These are phyloP conservation scores for Pachydiplax longipennis DNA, from an alignment of 2,888 invertebrate genomes.

Conservation along the genomic window DNA sequence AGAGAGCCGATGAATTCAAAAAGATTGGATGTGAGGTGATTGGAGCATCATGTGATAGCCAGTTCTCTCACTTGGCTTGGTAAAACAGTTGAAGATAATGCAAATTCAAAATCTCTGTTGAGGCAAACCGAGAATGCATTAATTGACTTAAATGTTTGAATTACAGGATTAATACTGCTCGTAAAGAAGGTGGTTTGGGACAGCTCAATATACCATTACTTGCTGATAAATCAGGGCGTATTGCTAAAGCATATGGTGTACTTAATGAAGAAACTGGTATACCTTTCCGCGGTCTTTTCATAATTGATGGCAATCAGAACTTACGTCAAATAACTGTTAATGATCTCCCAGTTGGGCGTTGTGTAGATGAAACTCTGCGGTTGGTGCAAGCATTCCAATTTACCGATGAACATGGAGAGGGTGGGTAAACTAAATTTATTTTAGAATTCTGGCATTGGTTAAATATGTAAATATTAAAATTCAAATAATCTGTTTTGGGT, in stretches of 20 bases:
- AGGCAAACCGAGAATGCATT: not conserved
- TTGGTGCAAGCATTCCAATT: slow-evolving; percentile 97
- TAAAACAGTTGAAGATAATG: slow-evolving; percentile 51
- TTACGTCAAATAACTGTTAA: slow-evolving; percentile 95
- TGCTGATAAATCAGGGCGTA: slow-evolving; percentile 88
- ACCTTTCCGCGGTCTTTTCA: slow-evolving; percentile 93
- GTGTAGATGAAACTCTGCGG: slow-evolving; percentile 92
- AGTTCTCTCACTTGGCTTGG: slow-evolving; percentile 98
- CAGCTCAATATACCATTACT: slow-evolving; percentile 93
- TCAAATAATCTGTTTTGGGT: not conserved
- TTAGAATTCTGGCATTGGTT: not conserved
- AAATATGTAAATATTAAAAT: not conserved
- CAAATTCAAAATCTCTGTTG: slow-evolving; percentile 36
- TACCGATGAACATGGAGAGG: slow-evolving; percentile 91
- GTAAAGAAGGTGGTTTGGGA: slow-evolving; percentile 93
- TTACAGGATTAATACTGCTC: slow-evolving; percentile 79
- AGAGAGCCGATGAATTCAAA: slow-evolving; percentile 82
- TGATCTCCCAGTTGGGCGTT: slow-evolving; percentile 93
- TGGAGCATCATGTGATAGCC: slow-evolving; percentile 94
- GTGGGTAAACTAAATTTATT: slow-evolving; percentile 54
- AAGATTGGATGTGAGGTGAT: slow-evolving; percentile 86
- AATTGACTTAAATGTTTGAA: not conserved
- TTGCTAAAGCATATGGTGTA: slow-evolving; percentile 88
- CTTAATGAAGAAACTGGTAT: slow-evolving; percentile 91
- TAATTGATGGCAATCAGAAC: slow-evolving; percentile 81